Percentiles rank a stretch among this genome's conserved stretches.
These are phyloP conservation scores for Oligia latruncula DNA, from an alignment of 2,888 invertebrate species.

Conservation along the genomic window DNA sequence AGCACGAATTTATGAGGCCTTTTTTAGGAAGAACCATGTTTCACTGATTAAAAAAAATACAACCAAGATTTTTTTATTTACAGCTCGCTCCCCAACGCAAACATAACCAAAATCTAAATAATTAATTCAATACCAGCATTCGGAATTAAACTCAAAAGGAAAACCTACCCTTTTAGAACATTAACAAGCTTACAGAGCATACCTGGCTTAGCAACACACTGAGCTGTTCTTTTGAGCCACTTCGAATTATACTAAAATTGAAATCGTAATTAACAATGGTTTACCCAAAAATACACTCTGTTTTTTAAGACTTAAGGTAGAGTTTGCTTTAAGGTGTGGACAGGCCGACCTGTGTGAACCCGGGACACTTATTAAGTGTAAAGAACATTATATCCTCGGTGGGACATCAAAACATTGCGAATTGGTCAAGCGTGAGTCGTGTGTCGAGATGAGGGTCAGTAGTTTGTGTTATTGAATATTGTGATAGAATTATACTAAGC, in stretches of 20 bases:
- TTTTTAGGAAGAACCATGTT: background rate
- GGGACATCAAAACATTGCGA: conserved; percentile 66
- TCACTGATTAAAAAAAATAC: conserved; percentile 2
- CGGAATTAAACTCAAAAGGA: conserved; percentile 28
- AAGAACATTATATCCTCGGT: conserved; percentile 66
- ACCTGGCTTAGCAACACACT: conserved; percentile 51
- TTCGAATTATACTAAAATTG: conserved; percentile 67
- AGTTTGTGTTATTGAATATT: conserved; percentile 24
- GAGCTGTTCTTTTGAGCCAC: conserved; percentile 55
- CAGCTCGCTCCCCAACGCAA: background rate
- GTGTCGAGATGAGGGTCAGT: conserved; percentile 39
- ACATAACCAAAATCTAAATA: conserved; percentile 30
- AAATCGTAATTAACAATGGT: conserved; percentile 64
- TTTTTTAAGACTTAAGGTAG: conserved; percentile 12
- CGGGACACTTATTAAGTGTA: conserved; percentile 67
- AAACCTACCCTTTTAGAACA: conserved; percentile 43
- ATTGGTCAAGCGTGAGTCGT: conserved; percentile 55
- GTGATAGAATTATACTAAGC: conserved; percentile 39
- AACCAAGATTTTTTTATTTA: conserved; percentile 12
- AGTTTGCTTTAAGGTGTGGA: conserved; percentile 5
- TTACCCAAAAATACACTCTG: conserved; percentile 33
- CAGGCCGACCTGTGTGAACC: conserved; percentile 56
- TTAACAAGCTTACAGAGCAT: conserved; percentile 36
- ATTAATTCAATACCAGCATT: conserved; percentile 43
- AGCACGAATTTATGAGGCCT: background rate